Percentiles rank a stretch among this genome's conserved stretches.
These are phyloP conservation scores for Tenthredo distinguenda DNA, from an alignment of 2,888 invertebrate genomes.

Conservation along the genomic window DNA sequence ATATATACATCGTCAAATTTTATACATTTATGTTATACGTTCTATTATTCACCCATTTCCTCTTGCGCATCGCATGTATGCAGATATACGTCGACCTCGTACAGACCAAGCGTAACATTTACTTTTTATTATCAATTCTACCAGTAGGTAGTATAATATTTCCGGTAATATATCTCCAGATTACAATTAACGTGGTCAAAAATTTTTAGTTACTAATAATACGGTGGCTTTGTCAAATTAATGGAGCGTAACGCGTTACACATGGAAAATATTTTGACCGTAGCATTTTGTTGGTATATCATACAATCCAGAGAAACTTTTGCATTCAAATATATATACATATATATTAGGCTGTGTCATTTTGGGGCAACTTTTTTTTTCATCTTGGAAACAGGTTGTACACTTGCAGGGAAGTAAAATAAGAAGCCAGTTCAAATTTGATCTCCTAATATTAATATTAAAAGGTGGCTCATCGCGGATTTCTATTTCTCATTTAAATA, in stretches of 20 bases:
- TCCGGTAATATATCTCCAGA: slow-evolving; percentile 17
- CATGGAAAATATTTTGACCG: neutral
- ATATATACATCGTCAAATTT: slow-evolving; percentile 29
- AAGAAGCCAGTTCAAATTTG: no score
- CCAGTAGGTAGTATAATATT: slow-evolving; percentile 15
- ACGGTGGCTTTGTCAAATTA: neutral
- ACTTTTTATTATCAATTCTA: slow-evolving; percentile 6
- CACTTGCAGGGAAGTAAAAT: no score
- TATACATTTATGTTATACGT: slow-evolving; percentile 11
- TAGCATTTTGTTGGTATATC: neutral
- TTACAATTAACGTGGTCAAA: slow-evolving; percentile 32
- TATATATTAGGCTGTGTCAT: no score
- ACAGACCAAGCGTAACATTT: neutral
- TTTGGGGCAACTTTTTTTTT: no score
- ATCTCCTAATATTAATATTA: no score
- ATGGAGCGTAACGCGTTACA: neutral
- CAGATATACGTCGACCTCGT: neutral
- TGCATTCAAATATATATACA: neutral
- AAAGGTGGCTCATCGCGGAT: no score
- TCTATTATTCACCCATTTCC: slow-evolving; percentile 28
- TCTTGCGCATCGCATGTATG: neutral
- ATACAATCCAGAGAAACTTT: no score
- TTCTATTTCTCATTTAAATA: no score
- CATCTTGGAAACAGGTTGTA: no score
- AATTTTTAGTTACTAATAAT: slow-evolving; percentile 26